A percentile compares a stretch with the other conserved stretches of the same genome.
Evolutionary conservation across 2,113 vertebrate genomes (phyloP).

Genomic region (Deroptyus accipitrinus): DNA sequence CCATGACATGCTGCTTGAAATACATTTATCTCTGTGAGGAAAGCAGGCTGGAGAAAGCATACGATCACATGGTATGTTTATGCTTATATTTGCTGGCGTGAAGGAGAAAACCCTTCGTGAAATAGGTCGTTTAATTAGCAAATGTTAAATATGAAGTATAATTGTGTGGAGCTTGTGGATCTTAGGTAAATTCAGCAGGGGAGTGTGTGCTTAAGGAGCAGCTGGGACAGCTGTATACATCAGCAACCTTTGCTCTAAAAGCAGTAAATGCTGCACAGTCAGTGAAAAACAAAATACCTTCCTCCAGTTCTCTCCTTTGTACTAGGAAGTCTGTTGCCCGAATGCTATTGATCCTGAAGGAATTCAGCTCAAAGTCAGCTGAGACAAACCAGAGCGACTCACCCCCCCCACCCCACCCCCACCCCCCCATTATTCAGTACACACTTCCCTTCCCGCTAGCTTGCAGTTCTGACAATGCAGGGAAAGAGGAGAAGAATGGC

Average conservation of each 20-base stretch:
- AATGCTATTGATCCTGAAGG: background rate
- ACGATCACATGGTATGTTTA: background rate
- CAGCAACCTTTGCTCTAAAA: constrained; percentile 20
- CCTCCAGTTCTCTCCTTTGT: background rate
- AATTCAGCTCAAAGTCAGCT: background rate
- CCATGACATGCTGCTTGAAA: background rate
- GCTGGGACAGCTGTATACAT: constrained; percentile 8
- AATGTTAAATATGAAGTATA: background rate
- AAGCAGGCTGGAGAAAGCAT: background rate
- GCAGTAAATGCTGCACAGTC: background rate
- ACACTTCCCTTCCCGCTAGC: constrained; percentile 49
- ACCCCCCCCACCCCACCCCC: background rate
- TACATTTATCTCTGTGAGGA: background rate
- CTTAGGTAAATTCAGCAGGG: background rate
- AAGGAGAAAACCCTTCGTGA: background rate
- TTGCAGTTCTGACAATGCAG: constrained; percentile 63
- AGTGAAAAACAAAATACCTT: background rate
- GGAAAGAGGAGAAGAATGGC: constrained; percentile 54
- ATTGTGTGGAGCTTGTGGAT: background rate
- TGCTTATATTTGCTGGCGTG: background rate
- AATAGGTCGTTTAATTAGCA: background rate
- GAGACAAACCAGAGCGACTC: constrained; percentile 23
- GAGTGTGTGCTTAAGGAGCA: constrained; percentile 19
- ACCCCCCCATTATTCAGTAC: background rate
- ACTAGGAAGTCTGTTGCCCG: background rate